Base-by-base conservation (phyloP, 2,888 invertebrate genomes). In the Aphodius granarius region DNA sequence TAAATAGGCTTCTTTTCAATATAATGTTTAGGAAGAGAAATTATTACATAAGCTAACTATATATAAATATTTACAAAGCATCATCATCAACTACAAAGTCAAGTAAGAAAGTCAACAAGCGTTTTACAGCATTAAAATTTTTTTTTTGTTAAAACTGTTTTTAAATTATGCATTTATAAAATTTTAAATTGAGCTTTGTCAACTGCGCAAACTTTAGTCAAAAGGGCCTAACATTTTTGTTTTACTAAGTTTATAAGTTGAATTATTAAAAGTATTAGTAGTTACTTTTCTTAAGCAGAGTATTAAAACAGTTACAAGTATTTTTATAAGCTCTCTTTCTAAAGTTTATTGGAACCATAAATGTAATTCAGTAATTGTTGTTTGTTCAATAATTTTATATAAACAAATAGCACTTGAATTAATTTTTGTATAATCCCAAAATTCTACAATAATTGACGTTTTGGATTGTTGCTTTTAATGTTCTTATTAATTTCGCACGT, bases 361-460 rank as follows among this genome's bases (percentile, higher is more conserved):
- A 21, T 21, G 21, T 20, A 65, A 68, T 20, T 20, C 20, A 68
- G 68, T 21, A 21, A 20, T 68, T 22, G 22, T 21, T n/a, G 22
- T 21, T 68, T 68, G 21, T 68, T 68, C n/a, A 21, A 68, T 20
- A 18, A 68, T 68, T 68, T 6, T 19, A 18, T 21, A 68, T 21
- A 68, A 68, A 68, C 68, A 21, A 68, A 68, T 21, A 68, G 68
- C 68, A 20, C 43, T 43, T 43, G 43, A 43, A 43, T 43, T 43
- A 43, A 43, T 43, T 43, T n/a, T 43, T 43, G 43, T 43, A 6
- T 43, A 65, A 68, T 22, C 21, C 20, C 68, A 20, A 20, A 68
- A 68, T 68, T 68, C 68, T 22, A 22, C 20, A 68, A 20, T 68
- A 68, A 68, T 68, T 68, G 68, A 68, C 68, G 22, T 20, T 68